phyloP scores from a whole-genome alignment of 2,888 invertebrate genomes.

The Erebia epiphron region DNA sequence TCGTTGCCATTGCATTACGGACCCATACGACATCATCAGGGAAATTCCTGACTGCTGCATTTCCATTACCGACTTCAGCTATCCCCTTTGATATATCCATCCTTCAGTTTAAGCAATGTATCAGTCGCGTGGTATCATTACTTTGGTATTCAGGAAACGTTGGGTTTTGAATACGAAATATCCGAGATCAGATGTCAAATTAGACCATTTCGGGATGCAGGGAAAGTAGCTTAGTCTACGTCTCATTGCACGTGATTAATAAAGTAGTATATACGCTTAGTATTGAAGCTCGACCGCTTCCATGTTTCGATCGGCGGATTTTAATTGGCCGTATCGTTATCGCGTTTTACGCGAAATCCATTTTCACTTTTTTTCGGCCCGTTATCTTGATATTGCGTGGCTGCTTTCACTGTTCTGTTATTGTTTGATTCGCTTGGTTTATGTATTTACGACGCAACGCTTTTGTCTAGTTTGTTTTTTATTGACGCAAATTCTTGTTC shows the following conservation, averaged over 20 bases:
- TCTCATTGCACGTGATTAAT: slow-evolving; percentile 56
- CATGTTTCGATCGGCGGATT: slow-evolving; percentile 41
- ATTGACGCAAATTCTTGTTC: too few relatives aligned
- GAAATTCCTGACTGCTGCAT: slow-evolving; percentile 12
- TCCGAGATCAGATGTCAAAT: slow-evolving; percentile 56
- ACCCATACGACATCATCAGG: slow-evolving; percentile 16
- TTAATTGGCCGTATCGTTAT: slow-evolving; percentile 47
- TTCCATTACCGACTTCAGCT: slow-evolving; percentile 31
- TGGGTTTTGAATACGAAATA: slow-evolving; percentile 43
- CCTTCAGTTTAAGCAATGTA: slow-evolving; percentile 29
- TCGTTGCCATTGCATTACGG: slow-evolving; percentile 25
- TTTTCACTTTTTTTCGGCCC: slow-evolving; percentile 45
- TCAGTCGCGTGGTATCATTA: slow-evolving; percentile 2
- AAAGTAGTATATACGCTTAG: slow-evolving; percentile 45
- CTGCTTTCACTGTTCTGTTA: slow-evolving; percentile 40
- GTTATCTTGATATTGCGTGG: slow-evolving; percentile 29
- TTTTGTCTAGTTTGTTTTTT: neutral
- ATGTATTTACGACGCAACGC: neutral
- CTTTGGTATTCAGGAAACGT: neutral
- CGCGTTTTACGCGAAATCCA: slow-evolving; percentile 42
- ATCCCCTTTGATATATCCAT: neutral
- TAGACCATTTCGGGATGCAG: slow-evolving; percentile 66
- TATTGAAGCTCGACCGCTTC: slow-evolving; percentile 43
- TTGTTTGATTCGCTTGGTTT: slow-evolving; percentile 21
- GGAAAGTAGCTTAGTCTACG: slow-evolving; percentile 66